phyloP scores from a whole-genome alignment of 35 echinoderm and acorn worm genomes.

The Ophiothrix spiculata region DNA sequence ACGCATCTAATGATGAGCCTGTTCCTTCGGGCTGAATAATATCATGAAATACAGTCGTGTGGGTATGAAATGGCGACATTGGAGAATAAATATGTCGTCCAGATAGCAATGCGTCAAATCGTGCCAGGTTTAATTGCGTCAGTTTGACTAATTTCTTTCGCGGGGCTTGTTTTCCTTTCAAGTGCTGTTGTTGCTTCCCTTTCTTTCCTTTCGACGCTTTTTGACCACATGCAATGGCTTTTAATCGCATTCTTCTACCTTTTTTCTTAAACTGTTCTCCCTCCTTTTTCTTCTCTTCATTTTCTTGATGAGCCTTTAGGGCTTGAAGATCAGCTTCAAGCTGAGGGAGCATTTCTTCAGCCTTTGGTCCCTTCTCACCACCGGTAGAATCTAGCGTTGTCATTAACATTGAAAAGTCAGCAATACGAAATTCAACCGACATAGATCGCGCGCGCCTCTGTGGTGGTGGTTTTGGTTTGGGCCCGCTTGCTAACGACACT shows the following conservation, averaged over 20 bases:
- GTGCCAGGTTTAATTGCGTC: constrained; percentile 12
- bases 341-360: constrained; percentile 35
- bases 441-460: constrained; percentile 36
- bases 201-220: neutral
- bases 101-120: neutral
- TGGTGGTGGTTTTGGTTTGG: constrained; percentile 21
- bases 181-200: constrained; percentile 13
- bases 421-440: constrained; percentile 79
- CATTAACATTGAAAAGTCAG: constrained; percentile 78
- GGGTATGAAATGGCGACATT: neutral
- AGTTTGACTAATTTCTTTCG: neutral
- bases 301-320: constrained; percentile 60
- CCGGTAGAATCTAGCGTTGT: constrained; percentile 1
- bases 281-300: constrained; percentile 62
- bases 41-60: neutral
- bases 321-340: constrained; percentile 69
- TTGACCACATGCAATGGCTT: neutral
- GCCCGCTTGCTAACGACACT: neutral
- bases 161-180: neutral
- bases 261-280: constrained; percentile 11
- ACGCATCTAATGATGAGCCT: neutral
- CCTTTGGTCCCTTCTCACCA: neutral
- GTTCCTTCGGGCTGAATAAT: neutral
- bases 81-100: neutral
- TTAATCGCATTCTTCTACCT: constrained; percentile 1